Evolutionary conservation across 64 coral and sea anemone genomes (phyloP).

Genomic region (Porites lutea): DNA sequence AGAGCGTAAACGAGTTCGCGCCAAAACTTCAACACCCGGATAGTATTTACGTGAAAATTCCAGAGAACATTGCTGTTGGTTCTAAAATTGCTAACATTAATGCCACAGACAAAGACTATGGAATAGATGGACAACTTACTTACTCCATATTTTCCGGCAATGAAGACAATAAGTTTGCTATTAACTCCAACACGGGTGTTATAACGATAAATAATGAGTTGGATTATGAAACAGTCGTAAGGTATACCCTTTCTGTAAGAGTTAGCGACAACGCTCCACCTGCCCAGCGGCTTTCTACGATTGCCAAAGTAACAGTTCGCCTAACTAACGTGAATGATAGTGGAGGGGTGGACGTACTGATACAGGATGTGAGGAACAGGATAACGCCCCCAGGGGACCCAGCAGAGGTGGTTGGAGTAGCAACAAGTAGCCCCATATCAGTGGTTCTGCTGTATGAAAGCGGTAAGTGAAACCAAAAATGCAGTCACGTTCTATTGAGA

Average conservation of each 20-base stretch:
- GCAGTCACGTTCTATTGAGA: background rate
- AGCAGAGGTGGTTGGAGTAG: constrained; percentile 43
- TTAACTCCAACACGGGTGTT: constrained; percentile 66
- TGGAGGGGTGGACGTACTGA: constrained; percentile 56
- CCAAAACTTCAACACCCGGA: constrained; percentile 51
- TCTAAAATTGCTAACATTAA: constrained; percentile 40
- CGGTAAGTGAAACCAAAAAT: constrained; percentile 10
- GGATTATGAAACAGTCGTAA: constrained; percentile 49
- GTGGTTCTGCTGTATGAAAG: constrained; percentile 61
- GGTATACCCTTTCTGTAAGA: constrained; percentile 50
- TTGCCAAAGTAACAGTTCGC: constrained; percentile 67
- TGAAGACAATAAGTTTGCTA: constrained; percentile 46
- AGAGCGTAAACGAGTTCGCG: constrained; percentile 71
- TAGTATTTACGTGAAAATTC: constrained; percentile 55
- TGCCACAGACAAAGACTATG: constrained; percentile 79
- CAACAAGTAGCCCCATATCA: constrained; percentile 15
- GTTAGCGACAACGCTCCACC: constrained; percentile 49
- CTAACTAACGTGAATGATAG: constrained; percentile 64
- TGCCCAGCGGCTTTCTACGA: constrained; percentile 5
- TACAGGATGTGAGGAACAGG: background rate
- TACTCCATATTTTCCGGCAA: constrained; percentile 66
- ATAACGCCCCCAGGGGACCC: constrained; percentile 59
- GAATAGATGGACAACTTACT: constrained; percentile 51
- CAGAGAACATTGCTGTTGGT: constrained; percentile 34
- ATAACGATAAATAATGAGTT: constrained; percentile 51